phyloP scores from a whole-genome alignment of 2,113 vertebrate genomes.

The Orcinus orca region DNA sequence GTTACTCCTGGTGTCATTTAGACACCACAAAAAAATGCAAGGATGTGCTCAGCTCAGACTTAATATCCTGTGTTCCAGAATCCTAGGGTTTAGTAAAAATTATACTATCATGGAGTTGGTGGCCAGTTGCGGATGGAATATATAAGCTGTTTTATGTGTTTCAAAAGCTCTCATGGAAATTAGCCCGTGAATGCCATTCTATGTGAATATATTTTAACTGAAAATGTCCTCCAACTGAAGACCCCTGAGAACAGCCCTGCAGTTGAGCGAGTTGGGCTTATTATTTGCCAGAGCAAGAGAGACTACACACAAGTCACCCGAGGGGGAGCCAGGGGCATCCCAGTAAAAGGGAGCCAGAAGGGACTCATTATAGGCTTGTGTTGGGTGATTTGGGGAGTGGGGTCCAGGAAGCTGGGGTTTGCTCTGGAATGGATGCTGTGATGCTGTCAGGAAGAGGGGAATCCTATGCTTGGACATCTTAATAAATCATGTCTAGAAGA shows the following conservation, averaged over 20 bases:
- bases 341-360: background rate
- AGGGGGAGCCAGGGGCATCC: background rate
- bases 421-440: background rate
- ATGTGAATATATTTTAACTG: no score
- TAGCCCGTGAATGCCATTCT: background rate
- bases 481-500: background rate
- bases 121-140: background rate
- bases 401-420: background rate
- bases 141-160: background rate
- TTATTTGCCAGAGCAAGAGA: background rate
- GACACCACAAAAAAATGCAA: background rate
- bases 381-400: background rate
- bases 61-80: background rate
- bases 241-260: background rate
- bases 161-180: background rate
- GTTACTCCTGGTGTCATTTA: background rate
- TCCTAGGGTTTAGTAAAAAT: background rate
- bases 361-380: background rate
- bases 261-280: background rate
- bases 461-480: background rate
- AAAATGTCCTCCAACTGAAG: background rate
- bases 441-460: background rate
- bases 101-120: background rate
- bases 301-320: background rate
- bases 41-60: background rate